Percentiles rank a stretch among this genome's conserved stretches.
These are phyloP conservation scores for Dicerorhinus sumatrensis DNA, from an alignment of 2,113 vertebrate genomes.

Conservation along the genomic window DNA sequence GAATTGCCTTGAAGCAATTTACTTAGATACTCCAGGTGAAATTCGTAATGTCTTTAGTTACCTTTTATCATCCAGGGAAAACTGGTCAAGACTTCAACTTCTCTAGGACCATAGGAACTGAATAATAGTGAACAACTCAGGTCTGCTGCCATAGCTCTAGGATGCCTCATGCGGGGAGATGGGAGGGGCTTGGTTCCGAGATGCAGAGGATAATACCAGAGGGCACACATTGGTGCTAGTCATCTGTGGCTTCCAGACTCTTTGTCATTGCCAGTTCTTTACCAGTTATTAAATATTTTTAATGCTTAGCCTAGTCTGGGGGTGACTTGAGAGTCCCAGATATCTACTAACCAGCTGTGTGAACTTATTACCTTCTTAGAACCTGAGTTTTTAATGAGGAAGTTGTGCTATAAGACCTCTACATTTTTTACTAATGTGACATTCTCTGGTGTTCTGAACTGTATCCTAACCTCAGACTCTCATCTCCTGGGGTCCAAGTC, in stretches of 20 bases:
- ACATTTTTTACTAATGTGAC: background rate
- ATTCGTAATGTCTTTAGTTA: background rate
- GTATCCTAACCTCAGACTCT: background rate
- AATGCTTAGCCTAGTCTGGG: background rate
- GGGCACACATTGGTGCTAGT: background rate
- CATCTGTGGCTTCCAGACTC: background rate
- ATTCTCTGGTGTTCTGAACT: background rate
- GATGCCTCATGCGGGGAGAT: accelerated
- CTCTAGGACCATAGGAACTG: background rate
- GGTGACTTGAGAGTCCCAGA: background rate
- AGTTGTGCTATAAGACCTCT: background rate
- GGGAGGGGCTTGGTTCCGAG: background rate
- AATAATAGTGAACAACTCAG: background rate
- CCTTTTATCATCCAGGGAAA: background rate
- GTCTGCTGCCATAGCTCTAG: background rate
- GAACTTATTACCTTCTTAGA: background rate
- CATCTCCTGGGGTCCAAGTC: background rate
- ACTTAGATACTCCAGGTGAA: background rate
- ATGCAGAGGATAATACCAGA: background rate
- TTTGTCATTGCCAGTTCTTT: background rate
- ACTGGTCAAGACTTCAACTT: background rate
- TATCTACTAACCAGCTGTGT: background rate
- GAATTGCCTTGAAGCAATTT: background rate
- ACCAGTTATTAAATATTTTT: background rate
- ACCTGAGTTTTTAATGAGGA: background rate